Conservation (phyloP, 1,140 invertebrate genomes). For the Gonioctena quinquepunctata region DNA sequence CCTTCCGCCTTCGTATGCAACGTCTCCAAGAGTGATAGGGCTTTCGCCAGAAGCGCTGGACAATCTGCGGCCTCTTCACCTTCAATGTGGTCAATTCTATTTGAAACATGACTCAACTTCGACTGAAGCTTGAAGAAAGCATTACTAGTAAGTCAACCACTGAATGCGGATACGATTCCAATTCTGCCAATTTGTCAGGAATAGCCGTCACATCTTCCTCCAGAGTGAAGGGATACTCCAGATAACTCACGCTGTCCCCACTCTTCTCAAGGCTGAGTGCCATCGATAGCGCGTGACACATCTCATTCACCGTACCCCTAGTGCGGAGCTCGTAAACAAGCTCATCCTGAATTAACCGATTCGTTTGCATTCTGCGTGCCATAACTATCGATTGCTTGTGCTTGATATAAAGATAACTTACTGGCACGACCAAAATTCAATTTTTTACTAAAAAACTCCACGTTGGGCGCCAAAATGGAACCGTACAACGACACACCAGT, state of each 20-base stretch:
- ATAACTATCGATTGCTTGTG: too few species aligned
- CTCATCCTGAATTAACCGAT: too few species aligned
- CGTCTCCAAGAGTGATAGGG: background rate
- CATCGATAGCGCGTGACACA: too few species aligned
- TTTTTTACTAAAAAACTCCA: too few species aligned
- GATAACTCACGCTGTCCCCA: background rate
- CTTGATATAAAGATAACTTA: too few species aligned
- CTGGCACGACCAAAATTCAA: too few species aligned
- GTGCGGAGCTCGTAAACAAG: too few species aligned
- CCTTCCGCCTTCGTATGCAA: background rate
- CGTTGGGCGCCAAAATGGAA: too few species aligned
- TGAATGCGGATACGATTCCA: background rate
- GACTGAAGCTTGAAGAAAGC: background rate
- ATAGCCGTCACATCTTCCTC: background rate
- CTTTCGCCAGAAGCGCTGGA: background rate
- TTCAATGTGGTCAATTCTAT: background rate
- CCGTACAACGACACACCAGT: too few species aligned
- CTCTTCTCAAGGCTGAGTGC: too few species aligned
- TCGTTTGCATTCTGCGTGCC: too few species aligned
- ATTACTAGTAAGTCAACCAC: background rate
- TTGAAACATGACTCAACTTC: background rate
- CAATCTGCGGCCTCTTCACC: background rate
- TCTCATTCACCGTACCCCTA: too few species aligned
- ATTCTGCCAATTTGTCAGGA: background rate
- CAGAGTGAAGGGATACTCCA: background rate